A percentile compares a stretch with the other conserved stretches of the same genome.
These are phyloP conservation scores for Leptogaster cylindrica DNA, from an alignment of 2,888 invertebrate species.

Conservation along the genomic window DNA sequence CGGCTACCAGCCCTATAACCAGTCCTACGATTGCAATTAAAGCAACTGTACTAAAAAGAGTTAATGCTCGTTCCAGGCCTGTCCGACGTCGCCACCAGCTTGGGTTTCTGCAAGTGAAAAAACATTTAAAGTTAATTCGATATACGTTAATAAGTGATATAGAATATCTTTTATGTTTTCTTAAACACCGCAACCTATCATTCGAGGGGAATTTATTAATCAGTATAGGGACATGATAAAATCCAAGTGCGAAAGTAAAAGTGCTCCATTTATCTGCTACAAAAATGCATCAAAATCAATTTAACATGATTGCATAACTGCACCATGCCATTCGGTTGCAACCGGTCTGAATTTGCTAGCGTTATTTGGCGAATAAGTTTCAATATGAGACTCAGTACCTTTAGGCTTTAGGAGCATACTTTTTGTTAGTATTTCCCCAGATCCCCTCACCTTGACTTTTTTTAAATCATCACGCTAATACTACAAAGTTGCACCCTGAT, in stretches of 20 bases:
- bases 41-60: constrained; percentile 66
- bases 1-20: constrained; percentile 68
- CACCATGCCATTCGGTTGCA: background rate
- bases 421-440: no score
- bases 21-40: constrained; percentile 69
- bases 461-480: background rate
- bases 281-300: background rate
- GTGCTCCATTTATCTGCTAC: background rate
- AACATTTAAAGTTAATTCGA: constrained; percentile 12
- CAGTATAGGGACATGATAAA: no score
- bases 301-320: background rate
- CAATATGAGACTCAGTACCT: no score
- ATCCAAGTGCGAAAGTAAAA: no score
- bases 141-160: no score
- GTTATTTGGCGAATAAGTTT: no score
- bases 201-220: no score
- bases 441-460: constrained; percentile 3
- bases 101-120: constrained; percentile 69
- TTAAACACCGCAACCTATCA: no score
- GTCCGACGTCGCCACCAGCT: constrained; percentile 83
- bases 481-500: background rate
- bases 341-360: no score
- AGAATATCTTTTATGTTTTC: no score
- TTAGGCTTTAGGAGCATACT: no score
- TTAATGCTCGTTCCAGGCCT: constrained; percentile 73